These are phyloP conservation scores for Blastomussa wellsi DNA, from an alignment of 92 coral and sea anemone species.

Conservation along the genomic window DNA sequence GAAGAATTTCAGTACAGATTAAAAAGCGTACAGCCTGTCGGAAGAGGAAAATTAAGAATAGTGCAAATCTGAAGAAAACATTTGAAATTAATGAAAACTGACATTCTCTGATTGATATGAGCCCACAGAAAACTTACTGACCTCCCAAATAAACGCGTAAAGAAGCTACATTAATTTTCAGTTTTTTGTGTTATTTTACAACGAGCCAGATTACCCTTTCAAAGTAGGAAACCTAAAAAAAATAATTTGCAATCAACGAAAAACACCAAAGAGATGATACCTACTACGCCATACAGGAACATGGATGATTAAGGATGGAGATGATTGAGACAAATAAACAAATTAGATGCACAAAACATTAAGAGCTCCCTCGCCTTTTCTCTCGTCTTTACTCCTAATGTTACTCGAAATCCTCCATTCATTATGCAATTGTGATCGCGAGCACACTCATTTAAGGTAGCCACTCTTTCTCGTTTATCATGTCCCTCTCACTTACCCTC, in stretches of 20 bases:
- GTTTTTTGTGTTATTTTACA: no score
- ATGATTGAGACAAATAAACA: no score
- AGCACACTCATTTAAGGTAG: neutral
- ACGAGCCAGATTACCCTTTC: no score
- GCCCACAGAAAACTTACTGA: neutral
- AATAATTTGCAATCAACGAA: no score
- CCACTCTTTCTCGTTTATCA: neutral
- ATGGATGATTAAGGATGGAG: no score
- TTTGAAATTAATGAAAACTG: neutral
- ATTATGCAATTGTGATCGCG: neutral
- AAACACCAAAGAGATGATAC: no score
- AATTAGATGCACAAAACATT: no score
- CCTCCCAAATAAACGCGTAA: neutral
- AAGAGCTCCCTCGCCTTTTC: neutral
- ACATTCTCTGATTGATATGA: neutral
- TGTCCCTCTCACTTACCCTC: slow-evolving; percentile 80
- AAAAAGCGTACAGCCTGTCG: neutral
- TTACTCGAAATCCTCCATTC: neutral
- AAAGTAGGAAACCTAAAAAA: no score
- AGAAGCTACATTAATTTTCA: no score
- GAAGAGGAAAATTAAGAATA: neutral
- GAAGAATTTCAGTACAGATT: neutral
- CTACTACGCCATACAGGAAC: no score
- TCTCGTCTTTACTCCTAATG: neutral
- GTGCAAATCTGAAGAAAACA: neutral